Conservation (phyloP, 1,140 invertebrate species). For the Heterodera carotae region DNA sequence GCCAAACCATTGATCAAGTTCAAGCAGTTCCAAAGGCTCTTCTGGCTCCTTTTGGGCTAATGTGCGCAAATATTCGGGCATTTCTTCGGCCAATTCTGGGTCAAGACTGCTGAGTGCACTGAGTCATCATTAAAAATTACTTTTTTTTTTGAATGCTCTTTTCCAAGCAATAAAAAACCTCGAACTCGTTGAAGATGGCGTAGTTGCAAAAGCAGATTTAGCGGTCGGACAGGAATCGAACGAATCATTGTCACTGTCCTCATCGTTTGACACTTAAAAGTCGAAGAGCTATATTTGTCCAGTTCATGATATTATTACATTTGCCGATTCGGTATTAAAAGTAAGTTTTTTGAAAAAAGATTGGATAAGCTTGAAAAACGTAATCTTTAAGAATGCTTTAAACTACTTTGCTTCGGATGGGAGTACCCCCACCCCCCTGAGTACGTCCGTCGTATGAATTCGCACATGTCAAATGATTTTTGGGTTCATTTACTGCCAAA, state of each 20-base stretch:
- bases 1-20: conserved; percentile 42
- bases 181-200: not conserved
- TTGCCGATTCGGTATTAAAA: no score
- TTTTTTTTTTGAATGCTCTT: not conserved
- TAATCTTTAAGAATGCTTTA: no score
- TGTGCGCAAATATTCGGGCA: not conserved
- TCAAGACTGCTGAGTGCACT: not conserved
- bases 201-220: not conserved
- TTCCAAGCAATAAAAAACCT: not conserved
- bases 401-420: no score
- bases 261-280: not conserved
- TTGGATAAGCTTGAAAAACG: no score
- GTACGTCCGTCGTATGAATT: no score
- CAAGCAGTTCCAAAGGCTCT: conserved; percentile 28
- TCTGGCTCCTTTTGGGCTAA: conserved; percentile 7
- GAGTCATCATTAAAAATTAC: no score
- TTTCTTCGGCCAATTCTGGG: conserved; percentile 31
- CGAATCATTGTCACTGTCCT: not conserved
- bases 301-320: no score
- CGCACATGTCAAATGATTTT: no score
- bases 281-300: no score
- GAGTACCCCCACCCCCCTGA: no score
- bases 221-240: not conserved
- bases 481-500: no score
- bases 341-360: no score